Conservation (phyloP, 1,140 invertebrate species). For the Hirudo medicinalis region DNA sequence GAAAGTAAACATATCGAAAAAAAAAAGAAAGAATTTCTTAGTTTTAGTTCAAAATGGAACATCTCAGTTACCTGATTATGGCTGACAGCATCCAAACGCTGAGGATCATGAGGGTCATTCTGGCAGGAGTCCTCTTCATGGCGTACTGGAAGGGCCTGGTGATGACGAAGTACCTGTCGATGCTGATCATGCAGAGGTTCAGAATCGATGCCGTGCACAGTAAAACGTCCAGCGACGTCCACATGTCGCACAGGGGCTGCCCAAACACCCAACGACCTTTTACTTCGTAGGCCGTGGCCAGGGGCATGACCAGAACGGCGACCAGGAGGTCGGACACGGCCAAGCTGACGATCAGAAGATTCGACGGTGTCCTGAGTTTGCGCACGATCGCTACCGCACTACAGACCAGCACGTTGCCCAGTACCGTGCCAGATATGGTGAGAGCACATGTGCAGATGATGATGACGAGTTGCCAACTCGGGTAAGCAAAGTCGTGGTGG, state of each 20-base stretch:
- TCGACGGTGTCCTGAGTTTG: constrained; percentile 48
- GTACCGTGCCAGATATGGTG: constrained; percentile 5
- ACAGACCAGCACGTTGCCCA: constrained; percentile 45
- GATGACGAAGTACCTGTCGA: constrained; percentile 47
- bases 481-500: constrained; percentile 4
- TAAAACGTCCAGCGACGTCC: constrained; percentile 46
- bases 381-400: constrained; percentile 44
- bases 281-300: constrained; percentile 44
- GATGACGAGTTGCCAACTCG: not conserved
- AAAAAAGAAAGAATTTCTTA: no score
- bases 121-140: constrained; percentile 40
- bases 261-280: constrained; percentile 42
- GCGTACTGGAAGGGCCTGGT: constrained; percentile 46
- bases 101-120: constrained; percentile 42
- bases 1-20: no score
- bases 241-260: constrained; percentile 42
- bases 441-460: constrained; percentile 3
- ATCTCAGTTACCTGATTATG: constrained; percentile 29
- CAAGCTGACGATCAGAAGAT: constrained; percentile 58
- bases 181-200: constrained; percentile 46
- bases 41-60: no score
- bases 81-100: constrained; percentile 43
- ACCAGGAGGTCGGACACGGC: constrained; percentile 60
- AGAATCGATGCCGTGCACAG: constrained; percentile 47
- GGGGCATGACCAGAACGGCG: constrained; percentile 56